Percentiles rank a stretch among this genome's conserved stretches.
Conservation (phyloP, 2,888 invertebrate genomes). For the Spodoptera littoralis region DNA sequence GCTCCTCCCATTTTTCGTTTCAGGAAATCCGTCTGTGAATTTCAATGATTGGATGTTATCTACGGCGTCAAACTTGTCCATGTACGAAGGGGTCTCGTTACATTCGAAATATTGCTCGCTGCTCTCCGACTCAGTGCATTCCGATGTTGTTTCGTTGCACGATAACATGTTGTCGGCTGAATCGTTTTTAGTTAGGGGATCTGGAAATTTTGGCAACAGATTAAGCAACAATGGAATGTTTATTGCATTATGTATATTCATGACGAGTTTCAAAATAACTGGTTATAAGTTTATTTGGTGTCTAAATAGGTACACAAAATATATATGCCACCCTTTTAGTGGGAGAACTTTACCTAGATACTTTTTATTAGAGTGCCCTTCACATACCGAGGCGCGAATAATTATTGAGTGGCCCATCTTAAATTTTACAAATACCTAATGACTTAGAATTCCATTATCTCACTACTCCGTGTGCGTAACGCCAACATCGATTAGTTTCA, state of each 20-base stretch:
- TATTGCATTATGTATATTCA: not conserved
- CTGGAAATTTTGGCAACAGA: conserved; percentile 64
- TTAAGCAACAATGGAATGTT: conserved; percentile 7
- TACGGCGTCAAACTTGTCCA: conserved; percentile 75
- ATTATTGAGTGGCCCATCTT: too few relatives aligned
- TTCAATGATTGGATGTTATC: conserved; percentile 75
- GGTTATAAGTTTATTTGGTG: too few relatives aligned
- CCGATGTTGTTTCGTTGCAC: conserved; percentile 86
- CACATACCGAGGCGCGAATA: too few relatives aligned
- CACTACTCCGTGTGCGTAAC: conserved; percentile 17
- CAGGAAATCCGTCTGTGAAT: conserved; percentile 72
- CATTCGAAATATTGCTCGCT: conserved; percentile 87
- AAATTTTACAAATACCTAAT: too few relatives aligned
- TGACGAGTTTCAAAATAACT: too few relatives aligned
- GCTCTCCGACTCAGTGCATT: conserved; percentile 87
- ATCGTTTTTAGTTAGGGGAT: conserved; percentile 82
- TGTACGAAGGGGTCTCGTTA: conserved; percentile 75
- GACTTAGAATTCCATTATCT: conserved; percentile 11
- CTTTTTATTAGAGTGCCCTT: too few relatives aligned
- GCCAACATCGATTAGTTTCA: conserved; percentile 25
- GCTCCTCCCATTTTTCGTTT: conserved; percentile 68
- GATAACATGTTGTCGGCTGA: conserved; percentile 86
- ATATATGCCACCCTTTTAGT: too few relatives aligned
- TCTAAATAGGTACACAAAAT: too few relatives aligned
- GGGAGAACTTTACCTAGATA: too few relatives aligned